phyloP scores from a whole-genome alignment of 92 coral and sea anemone genomes.

The Pocillopora grandis region DNA sequence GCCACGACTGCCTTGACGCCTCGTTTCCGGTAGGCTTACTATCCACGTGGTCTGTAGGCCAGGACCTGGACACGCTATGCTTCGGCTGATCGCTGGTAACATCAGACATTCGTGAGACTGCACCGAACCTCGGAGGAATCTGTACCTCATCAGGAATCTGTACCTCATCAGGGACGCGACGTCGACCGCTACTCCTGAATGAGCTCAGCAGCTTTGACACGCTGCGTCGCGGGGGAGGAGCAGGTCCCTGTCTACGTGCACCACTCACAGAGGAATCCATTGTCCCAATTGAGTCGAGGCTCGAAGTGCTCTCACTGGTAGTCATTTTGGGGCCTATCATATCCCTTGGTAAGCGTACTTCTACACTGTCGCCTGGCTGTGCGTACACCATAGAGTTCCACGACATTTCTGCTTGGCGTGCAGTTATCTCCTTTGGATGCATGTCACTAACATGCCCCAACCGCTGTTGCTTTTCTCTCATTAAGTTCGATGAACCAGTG shows the following conservation, averaged over 20 bases:
- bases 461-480: conserved; percentile 51
- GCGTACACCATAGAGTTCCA: conserved; percentile 39
- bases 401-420: conserved; percentile 54
- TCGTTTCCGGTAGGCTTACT: conserved; percentile 38
- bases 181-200: conserved; percentile 61
- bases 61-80: conserved; percentile 75
- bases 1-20: conserved; percentile 77
- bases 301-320: conserved; percentile 74
- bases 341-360: conserved; percentile 50
- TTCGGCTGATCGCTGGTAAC: conserved; percentile 47
- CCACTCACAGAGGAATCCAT: conserved; percentile 56
- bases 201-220: conserved; percentile 76
- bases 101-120: conserved; percentile 31
- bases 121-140: conserved; percentile 28
- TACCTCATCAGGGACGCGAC: conserved; percentile 7
- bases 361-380: conserved; percentile 30
- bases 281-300: conserved; percentile 67
- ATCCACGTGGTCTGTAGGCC: conserved; percentile 74
- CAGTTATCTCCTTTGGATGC: conserved; percentile 45
- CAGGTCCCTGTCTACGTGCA: conserved; percentile 71
- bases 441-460: conserved; percentile 23
- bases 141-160: conserved; percentile 6
- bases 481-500: conserved; percentile 73
- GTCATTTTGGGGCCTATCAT: conserved; percentile 41
- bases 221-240: conserved; percentile 85